A percentile compares a stretch with the other conserved stretches of the same genome.
These are phyloP conservation scores for Hypomesus transpacificus DNA, from an alignment of 2,113 vertebrate species.

Conservation along the genomic window DNA sequence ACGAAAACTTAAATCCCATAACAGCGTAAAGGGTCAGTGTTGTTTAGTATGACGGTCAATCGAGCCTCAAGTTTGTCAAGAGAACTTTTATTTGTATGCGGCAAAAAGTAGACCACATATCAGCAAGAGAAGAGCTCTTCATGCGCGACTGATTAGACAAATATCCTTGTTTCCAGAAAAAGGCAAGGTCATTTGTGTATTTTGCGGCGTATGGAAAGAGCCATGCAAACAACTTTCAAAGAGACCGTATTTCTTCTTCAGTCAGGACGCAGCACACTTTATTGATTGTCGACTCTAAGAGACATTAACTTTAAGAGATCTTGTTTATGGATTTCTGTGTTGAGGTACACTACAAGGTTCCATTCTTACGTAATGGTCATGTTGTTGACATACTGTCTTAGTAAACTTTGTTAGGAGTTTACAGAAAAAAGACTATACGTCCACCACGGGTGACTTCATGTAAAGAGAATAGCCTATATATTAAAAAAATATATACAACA, in stretches of 20 bases:
- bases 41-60: neutral
- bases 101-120: too few species aligned
- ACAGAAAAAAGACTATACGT: conserved; percentile 1
- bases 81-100: neutral
- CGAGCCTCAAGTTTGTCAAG: neutral
- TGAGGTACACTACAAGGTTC: conserved; percentile 38
- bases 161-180: neutral
- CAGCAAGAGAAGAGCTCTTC: too few species aligned
- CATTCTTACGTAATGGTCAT: conserved; percentile 48
- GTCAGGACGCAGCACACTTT: neutral
- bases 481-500: neutral
- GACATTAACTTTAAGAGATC: conserved; percentile 28
- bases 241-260: neutral
- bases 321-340: conserved; percentile 65
- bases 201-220: neutral
- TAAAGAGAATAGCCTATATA: neutral
- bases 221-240: neutral
- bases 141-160: neutral
- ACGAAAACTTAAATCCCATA: neutral
- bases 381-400: conserved; percentile 40
- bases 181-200: neutral
- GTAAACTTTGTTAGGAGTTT: conserved; percentile 50
- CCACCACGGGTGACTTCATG: too few species aligned
- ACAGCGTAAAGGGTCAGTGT: conserved; percentile 16
- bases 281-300: conserved; percentile 28